Base-by-base conservation (phyloP, 2,113 vertebrate genomes). In the Megatriorchis doriae region DNA sequence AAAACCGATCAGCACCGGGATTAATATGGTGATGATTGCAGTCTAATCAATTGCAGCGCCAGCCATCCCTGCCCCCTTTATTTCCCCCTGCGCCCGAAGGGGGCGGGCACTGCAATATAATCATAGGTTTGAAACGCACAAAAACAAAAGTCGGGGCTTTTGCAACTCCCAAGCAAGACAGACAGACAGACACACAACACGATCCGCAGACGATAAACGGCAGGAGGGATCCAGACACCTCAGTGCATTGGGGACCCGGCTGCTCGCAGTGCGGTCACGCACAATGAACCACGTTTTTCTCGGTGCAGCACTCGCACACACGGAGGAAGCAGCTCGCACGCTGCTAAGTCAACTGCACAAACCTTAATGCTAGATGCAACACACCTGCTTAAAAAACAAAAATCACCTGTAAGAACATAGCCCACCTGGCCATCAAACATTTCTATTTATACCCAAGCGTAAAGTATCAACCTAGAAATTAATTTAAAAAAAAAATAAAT, bases 31-130 rank as follows among this genome's bases (percentile, higher is more conserved):
- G 88, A 73, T 91, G 75, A 83, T 73, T 22, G 95, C 94, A 81
- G 91, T 5, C 80, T 86, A 14, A 92, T 96, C 95, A 82, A 96
- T 79, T 7, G 95, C 94, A 85, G 48, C 80, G 78, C 80, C 81
- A 80, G 36, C 65, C 74, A 42, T 79, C 79, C 56, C 95, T 59
- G 58, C 79, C 62, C 86, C 67, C 59, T 81, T 45, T 19, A 43
- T 42, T 83, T 56, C 52, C 80, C 81, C 96, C 84, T 48, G 61
- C 72, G 47, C 88, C 95, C 91, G 48, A 63, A 83, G 86, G 91
- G 94, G 95, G 95, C 94, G 93, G 92, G 91, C 86, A 78, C 88
- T 40, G 85, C 86, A 58, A 88, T 16, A 91, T 15, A 77, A 96
- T 52, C 93, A 36, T 80, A 93, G 93, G 81, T 96, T 92, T 74